phyloP scores from a whole-genome alignment of 2,113 vertebrate genomes.

The Oreotrochilus melanogaster region DNA sequence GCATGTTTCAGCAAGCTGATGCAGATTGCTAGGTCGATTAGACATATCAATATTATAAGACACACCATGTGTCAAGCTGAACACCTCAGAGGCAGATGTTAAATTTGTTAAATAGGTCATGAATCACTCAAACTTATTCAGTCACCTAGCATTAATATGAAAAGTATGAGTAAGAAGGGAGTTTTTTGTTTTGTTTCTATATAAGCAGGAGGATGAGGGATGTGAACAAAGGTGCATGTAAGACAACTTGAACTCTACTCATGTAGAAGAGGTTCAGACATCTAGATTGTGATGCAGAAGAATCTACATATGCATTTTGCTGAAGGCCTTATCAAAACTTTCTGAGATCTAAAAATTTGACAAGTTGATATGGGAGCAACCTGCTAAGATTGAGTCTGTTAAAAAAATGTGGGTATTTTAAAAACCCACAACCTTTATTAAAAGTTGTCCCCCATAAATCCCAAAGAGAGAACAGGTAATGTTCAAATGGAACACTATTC shows the following conservation, averaged over 20 bases:
- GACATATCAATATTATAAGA: constrained; percentile 1
- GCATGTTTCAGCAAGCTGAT: not conserved
- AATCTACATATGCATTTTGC: not conserved
- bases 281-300: not conserved
- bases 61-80: not conserved
- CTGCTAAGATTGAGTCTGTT: not conserved
- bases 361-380: not conserved
- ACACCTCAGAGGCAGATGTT: constrained; percentile 5
- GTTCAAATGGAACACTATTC: constrained; percentile 16
- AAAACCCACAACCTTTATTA: not conserved
- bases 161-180: constrained; percentile 30
- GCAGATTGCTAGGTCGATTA: not conserved
- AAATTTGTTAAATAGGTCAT: constrained; percentile 25
- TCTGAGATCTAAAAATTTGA: not conserved
- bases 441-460: not conserved
- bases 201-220: constrained; percentile 8
- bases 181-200: constrained; percentile 11
- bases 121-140: constrained; percentile 35
- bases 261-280: not conserved
- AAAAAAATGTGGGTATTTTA: not conserved
- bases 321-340: not conserved
- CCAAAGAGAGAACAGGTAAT: constrained; percentile 30
- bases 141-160: constrained; percentile 19
- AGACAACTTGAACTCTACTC: not conserved
- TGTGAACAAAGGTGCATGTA: constrained; percentile 18